A percentile compares a stretch with the other conserved stretches of the same genome.
phyloP scores from a whole-genome alignment of 2,797 vertebrate genomes.

The Gorsachius magnificus region DNA sequence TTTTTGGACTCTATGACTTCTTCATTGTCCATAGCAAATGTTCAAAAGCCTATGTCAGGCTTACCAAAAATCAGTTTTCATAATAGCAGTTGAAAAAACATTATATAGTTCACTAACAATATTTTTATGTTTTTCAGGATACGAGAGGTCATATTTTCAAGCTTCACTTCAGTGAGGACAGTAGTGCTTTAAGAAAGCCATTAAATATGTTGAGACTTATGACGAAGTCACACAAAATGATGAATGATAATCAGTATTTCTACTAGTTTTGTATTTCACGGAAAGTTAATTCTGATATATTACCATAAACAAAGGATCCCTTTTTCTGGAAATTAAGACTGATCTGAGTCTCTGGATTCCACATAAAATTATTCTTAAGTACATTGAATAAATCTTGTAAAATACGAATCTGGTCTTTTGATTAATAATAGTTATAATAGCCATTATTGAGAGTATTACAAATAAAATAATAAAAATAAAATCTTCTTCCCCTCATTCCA shows the following conservation, averaged over 20 bases:
- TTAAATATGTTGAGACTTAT: background rate
- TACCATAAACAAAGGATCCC: background rate
- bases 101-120: background rate
- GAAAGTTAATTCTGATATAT: slow-evolving; percentile 27
- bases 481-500: background rate
- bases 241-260: background rate
- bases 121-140: background rate
- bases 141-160: background rate
- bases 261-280: background rate
- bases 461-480: background rate
- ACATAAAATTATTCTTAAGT: slow-evolving; percentile 11
- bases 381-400: slow-evolving; percentile 11
- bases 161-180: background rate
- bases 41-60: background rate
- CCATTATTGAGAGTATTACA: background rate
- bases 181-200: background rate
- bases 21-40: background rate
- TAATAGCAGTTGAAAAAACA: background rate
- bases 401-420: background rate
- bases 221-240: background rate
- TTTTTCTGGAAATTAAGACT: slow-evolving; percentile 25
- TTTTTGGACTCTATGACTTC: background rate
- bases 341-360: background rate
- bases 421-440: slow-evolving; percentile 19
- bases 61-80: background rate